These are phyloP conservation scores for Rhodeus uyekii DNA, from an alignment of 2,797 vertebrate genomes.

Conservation along the genomic window DNA sequence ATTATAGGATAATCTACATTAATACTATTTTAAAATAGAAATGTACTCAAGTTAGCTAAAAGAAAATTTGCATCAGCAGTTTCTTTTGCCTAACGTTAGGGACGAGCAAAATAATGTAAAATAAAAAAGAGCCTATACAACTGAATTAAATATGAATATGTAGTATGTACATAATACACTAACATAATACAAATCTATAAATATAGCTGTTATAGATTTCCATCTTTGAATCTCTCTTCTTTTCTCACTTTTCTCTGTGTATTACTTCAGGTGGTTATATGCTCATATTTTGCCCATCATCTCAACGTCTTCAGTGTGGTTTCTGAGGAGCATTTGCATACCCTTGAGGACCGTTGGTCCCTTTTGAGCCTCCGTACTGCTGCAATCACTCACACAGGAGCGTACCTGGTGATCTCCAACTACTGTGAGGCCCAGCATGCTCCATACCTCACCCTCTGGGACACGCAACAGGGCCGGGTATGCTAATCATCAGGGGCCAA, in stretches of 20 bases:
- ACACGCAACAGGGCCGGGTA: constrained; percentile 61
- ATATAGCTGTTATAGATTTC: neutral
- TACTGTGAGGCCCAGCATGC: constrained; percentile 64
- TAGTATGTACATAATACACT: neutral
- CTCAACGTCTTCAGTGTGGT: constrained; percentile 67
- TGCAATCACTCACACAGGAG: constrained; percentile 61
- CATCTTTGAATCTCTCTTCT: neutral
- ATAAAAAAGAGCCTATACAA: neutral
- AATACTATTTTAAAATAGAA: neutral
- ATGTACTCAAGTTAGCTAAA: neutral
- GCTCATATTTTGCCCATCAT: constrained; percentile 67
- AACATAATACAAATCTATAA: neutral
- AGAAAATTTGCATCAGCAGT: too few relatives aligned
- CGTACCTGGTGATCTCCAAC: constrained; percentile 65
- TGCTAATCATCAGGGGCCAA: neutral
- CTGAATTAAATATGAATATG: neutral
- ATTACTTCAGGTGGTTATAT: constrained; percentile 62
- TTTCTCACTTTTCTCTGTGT: constrained; percentile 9
- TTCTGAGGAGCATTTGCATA: constrained; percentile 63
- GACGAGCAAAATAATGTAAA: neutral
- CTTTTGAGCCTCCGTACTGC: constrained; percentile 66
- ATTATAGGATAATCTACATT: neutral
- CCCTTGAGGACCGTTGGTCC: constrained; percentile 65
- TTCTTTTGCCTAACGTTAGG: too few relatives aligned
- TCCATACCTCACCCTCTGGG: constrained; percentile 65